Base-by-base conservation (phyloP, 2,888 invertebrate genomes). In the Isoperla grammatica region DNA sequence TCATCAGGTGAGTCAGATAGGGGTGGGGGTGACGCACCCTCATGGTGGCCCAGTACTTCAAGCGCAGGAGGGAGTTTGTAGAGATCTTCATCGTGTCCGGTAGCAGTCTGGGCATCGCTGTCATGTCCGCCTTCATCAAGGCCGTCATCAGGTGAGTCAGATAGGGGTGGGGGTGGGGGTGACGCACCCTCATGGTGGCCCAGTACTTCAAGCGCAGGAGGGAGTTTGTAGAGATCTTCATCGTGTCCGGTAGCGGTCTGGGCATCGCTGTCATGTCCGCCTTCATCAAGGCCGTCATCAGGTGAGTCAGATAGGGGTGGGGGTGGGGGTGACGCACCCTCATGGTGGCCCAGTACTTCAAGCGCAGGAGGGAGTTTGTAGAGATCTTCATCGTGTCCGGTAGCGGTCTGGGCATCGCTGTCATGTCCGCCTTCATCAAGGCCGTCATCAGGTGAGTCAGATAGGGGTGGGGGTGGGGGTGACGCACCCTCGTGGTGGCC, bases 31-130 rank as follows among this genome's bases (percentile, higher is more conserved):
- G n/a, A n/a, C n/a, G 90, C 19, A 90, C 90, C 43, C 76, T 93
- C 68, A 92, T 93, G 90, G 88, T 93, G 63, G 92, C 91, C 42
- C 90, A 91, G 73, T 94, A 93, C 77, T 93, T 93, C 81, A 90
- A 91, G 72, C 75, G 88, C 65, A 79, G 86, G 68, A 77, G 93
- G 62, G 92, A 93, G 74, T 80, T 91, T 67, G 91, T 92, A 56
- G 93, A 94, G 76, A 90, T 93, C 70, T 87, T 92, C 73, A 87
- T 92, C 66, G 87, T 91, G 57, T 87, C 89, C 66, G 91, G 90
- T 69, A 89, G 88, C 70, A 92, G 93, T 1, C 77, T 91, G 48
- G 92, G 92, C 61, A 88, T 91, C 64, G 85, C 89, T 11, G 81
- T 89, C 61, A 88, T 92, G 87, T 89, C 90, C 12, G 83, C 86